Conservation (phyloP, 2,888 invertebrate species). For the Zygogramma bicolorata region DNA sequence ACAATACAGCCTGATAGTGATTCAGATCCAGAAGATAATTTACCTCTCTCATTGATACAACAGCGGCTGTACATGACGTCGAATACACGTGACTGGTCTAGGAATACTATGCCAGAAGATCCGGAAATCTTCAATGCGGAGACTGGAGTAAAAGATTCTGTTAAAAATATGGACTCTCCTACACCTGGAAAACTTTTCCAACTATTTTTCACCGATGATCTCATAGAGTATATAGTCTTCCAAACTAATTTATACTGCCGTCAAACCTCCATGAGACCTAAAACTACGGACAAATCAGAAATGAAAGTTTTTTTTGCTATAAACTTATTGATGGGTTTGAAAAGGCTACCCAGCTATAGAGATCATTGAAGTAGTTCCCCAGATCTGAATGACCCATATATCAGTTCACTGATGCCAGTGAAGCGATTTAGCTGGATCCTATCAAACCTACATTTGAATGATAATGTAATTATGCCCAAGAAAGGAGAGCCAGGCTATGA, state of each 20-base stretch:
- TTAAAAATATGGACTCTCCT: slow-evolving; percentile 9
- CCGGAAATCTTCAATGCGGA: background rate
- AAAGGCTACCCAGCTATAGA: slow-evolving; percentile 35
- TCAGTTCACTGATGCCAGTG: slow-evolving; percentile 30
- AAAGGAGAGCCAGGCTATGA: slow-evolving; percentile 39
- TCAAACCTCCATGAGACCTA: slow-evolving; percentile 6
- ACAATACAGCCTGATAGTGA: no score
- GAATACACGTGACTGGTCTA: background rate
- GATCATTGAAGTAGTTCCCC: slow-evolving; percentile 36
- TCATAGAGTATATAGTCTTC: slow-evolving; percentile 13
- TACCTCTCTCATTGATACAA: no score
- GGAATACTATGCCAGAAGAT: background rate
- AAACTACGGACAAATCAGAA: slow-evolving; percentile 6
- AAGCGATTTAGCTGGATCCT: slow-evolving; percentile 39
- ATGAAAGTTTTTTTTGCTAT: slow-evolving; percentile 27
- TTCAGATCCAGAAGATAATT: no score
- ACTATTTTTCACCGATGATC: slow-evolving; percentile 10
- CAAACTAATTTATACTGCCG: background rate
- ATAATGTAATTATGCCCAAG: slow-evolving; percentile 42
- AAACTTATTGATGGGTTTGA: slow-evolving; percentile 41
- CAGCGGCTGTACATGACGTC: background rate
- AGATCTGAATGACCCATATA: slow-evolving; percentile 32
- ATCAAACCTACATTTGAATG: slow-evolving; percentile 47
- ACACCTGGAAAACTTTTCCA: slow-evolving; percentile 10
- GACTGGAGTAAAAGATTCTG: slow-evolving; percentile 1